A percentile compares a stretch with the other conserved stretches of the same genome.
These are phyloP conservation scores for Aporophyla lueneburgensis DNA, from an alignment of 2,888 invertebrate genomes.

Conservation along the genomic window DNA sequence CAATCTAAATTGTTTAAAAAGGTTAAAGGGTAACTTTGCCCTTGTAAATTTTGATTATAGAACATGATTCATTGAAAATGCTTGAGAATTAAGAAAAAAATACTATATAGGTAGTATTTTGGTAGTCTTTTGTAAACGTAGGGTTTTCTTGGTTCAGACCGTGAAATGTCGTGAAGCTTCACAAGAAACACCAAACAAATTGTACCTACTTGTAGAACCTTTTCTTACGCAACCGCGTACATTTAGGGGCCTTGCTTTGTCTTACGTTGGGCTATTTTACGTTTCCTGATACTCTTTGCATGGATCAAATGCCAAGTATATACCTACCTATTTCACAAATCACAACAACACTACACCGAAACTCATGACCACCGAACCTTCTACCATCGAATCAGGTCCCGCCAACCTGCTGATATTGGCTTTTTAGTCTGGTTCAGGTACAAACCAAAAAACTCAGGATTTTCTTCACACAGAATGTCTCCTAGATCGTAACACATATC, in stretches of 20 bases:
- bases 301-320: neutral
- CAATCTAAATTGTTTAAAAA: conserved; percentile 23
- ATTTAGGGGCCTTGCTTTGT: neutral
- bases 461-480: neutral
- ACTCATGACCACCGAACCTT: neutral
- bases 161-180: neutral
- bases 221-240: neutral
- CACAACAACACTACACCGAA: neutral
- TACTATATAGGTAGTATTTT: too few species aligned
- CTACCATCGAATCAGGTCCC: too few species aligned
- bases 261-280: too few species aligned
- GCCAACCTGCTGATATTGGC: too few species aligned
- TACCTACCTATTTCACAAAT: neutral
- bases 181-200: neutral
- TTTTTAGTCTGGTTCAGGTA: too few species aligned
- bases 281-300: neutral
- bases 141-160: neutral
- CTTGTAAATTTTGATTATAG: neutral
- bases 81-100: neutral
- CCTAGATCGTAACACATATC: neutral
- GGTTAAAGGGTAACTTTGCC: neutral
- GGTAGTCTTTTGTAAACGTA: neutral
- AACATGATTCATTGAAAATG: conserved; percentile 1
- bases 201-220: neutral
- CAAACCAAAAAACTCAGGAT: neutral